phyloP scores from a whole-genome alignment of 2,113 vertebrate genomes.

The Ahaetulla prasina region DNA sequence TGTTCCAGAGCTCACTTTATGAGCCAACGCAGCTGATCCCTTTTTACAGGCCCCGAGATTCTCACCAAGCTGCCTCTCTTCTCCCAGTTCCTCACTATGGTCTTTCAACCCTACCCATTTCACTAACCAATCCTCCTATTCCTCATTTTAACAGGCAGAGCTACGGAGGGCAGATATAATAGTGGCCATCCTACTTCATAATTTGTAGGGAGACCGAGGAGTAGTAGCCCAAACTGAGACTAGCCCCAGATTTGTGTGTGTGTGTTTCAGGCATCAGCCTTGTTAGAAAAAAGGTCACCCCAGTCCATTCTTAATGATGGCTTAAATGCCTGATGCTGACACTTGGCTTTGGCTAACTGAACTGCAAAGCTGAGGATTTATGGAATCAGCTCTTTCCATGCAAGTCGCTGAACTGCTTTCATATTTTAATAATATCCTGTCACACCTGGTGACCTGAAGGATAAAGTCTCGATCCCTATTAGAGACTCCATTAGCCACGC shows the following conservation, averaged over 20 bases:
- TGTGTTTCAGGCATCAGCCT: neutral
- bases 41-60: neutral
- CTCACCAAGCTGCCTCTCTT: neutral
- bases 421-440: conserved; percentile 44
- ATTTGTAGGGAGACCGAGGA: neutral
- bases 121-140: neutral
- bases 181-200: neutral
- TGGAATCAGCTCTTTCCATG: conserved; percentile 41
- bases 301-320: neutral
- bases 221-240: neutral
- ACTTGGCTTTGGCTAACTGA: conserved; percentile 19
- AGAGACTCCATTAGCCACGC: conserved; percentile 21
- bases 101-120: neutral
- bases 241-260: neutral
- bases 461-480: conserved; percentile 45
- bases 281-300: neutral
- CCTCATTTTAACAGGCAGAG: neutral
- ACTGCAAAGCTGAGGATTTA: conserved; percentile 25
- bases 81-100: neutral
- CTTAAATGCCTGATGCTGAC: conserved; percentile 17
- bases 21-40: neutral
- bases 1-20: no score
- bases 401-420: conserved; percentile 39
- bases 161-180: neutral
- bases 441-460: neutral